Evolutionary conservation across 2,888 invertebrate species (phyloP).

Genomic region (Synanthedon myopaeformis): DNA sequence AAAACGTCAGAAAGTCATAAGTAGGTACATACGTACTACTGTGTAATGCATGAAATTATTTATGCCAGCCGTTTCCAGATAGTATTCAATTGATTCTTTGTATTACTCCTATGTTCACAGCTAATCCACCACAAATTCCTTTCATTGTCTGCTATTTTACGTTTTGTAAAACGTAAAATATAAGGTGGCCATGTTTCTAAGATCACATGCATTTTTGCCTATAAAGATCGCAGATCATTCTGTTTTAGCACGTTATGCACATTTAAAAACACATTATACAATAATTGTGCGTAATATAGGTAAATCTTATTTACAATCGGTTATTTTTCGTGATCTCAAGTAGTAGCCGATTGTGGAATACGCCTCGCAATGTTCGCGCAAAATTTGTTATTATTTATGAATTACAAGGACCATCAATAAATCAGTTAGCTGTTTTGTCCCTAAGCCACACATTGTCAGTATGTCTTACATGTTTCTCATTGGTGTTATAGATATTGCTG

Average conservation of each 20-base stretch:
- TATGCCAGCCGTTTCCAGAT: constrained; percentile 54
- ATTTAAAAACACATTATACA: constrained; percentile 50
- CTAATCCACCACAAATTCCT: constrained; percentile 37
- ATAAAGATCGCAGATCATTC: constrained; percentile 42
- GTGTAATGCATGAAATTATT: constrained; percentile 66
- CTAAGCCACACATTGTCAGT: constrained; percentile 58
- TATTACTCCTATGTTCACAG: constrained; percentile 35
- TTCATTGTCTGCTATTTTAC: constrained; percentile 52
- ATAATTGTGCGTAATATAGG: constrained; percentile 37
- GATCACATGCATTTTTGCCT: constrained; percentile 60
- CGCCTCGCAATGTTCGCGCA: constrained; percentile 58
- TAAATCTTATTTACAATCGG: constrained; percentile 31
- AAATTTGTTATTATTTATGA: constrained; percentile 58
- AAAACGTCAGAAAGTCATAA: constrained; percentile 70
- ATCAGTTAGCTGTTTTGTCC: constrained; percentile 42
- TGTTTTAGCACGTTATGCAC: constrained; percentile 40
- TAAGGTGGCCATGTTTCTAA: constrained; percentile 66
- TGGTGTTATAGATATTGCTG: constrained; percentile 79
- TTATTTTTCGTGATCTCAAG: constrained; percentile 37
- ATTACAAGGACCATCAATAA: constrained; percentile 67
- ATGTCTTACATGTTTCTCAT: constrained; percentile 59
- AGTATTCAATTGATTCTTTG: constrained; percentile 53
- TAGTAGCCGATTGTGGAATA: constrained; percentile 24
- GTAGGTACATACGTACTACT: constrained; percentile 66
- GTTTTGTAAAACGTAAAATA: constrained; percentile 51